phyloP scores from a whole-genome alignment of 35 echinoderm and acorn worm genomes.

The Diadema setosum region DNA sequence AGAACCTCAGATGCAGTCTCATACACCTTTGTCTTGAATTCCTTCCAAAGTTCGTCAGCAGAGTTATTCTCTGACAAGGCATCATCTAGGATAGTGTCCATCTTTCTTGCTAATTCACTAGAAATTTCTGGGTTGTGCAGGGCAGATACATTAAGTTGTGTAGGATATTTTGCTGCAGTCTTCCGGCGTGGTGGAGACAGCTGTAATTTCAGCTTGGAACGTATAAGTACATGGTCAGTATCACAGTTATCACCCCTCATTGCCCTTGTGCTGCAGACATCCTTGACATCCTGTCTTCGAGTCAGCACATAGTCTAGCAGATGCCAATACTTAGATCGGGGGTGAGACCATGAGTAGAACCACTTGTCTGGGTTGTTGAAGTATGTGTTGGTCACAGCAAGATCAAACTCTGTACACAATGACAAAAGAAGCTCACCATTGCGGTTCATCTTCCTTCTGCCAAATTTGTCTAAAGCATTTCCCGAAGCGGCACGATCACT shows the following conservation, averaged over 20 bases:
- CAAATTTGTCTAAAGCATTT: conserved; percentile 19
- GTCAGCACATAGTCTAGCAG: conserved; percentile 73
- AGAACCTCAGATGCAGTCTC: conserved; percentile 22
- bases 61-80: background rate
- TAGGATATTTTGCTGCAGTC: background rate
- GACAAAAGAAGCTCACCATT: conserved; percentile 45
- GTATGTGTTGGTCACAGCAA: conserved; percentile 52
- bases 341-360: conserved; percentile 57
- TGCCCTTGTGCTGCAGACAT: conserved; percentile 18
- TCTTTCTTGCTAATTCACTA: background rate
- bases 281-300: background rate
- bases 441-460: conserved; percentile 31
- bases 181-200: background rate
- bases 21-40: conserved; percentile 2
- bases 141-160: background rate
- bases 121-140: background rate
- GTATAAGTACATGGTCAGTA: conserved; percentile 40
- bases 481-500: background rate
- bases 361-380: conserved; percentile 39
- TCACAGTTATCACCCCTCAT: conserved; percentile 31
- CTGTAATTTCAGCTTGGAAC: conserved; percentile 11
- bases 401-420: conserved; percentile 27
- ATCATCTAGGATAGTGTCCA: background rate
- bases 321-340: conserved; percentile 50
- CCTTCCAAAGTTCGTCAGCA: conserved; percentile 33